Evolutionary conservation across 2,797 vertebrate species (phyloP).

Genomic region (Sebastiscus tertius): DNA sequence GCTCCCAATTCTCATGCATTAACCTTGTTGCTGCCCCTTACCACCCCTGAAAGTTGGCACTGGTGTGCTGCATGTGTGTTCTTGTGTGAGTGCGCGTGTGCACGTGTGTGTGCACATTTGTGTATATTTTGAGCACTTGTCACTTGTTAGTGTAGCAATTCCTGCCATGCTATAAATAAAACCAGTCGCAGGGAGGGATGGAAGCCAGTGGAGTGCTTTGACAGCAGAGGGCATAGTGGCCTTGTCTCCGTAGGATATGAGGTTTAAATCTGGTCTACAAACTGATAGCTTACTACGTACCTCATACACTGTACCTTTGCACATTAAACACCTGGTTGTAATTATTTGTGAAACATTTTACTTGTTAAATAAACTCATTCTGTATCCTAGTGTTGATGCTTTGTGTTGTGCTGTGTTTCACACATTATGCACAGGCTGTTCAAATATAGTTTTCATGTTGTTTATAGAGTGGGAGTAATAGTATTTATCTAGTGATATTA

Average conservation of each 20-base stretch:
- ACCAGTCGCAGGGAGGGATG: constrained; percentile 74
- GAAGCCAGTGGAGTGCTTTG: constrained; percentile 74
- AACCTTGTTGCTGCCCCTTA: constrained; percentile 78
- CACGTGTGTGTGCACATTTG: constrained; percentile 3
- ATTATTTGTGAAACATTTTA: not conserved
- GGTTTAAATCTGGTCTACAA: constrained; percentile 70
- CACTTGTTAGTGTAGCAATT: constrained; percentile 73
- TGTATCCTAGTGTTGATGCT: not conserved
- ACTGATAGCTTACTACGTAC: not conserved
- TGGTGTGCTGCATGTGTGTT: constrained; percentile 23
- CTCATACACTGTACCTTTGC: not conserved
- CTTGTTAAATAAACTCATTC: not conserved
- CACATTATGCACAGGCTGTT: not conserved
- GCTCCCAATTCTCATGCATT: constrained; percentile 67
- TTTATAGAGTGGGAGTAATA: not conserved
- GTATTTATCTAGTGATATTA: not conserved
- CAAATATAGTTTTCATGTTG: not conserved
- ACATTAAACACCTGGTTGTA: not conserved
- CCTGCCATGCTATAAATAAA: constrained; percentile 82
- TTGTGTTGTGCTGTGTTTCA: not conserved
- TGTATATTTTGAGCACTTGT: constrained; percentile 60
- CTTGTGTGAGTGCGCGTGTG: constrained; percentile 3
- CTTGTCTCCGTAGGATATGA: constrained; percentile 74
- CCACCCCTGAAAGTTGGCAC: constrained; percentile 73
- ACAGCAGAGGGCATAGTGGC: constrained; percentile 83